Base-by-base conservation (phyloP, 2,888 invertebrate species). In the Aphidoletes aphidimyza region DNA sequence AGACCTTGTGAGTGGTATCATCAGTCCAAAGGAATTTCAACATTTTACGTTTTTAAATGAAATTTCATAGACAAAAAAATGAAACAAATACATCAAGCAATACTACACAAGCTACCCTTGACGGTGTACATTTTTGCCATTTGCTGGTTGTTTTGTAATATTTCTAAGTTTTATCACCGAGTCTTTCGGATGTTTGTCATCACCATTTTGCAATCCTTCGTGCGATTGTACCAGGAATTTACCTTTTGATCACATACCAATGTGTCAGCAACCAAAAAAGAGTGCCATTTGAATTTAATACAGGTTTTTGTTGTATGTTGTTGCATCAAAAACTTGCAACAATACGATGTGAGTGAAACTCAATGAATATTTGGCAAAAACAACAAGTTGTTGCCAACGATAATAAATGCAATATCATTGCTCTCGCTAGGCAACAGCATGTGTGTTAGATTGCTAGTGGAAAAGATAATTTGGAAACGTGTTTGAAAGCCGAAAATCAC, bases 321-420 rank as follows among this genome's bases (percentile, higher is more conserved):
- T 30, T 14, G 6, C n/a, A 54, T 19, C 26, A 14, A 30, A 69
- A 69, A 69, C 69, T 69, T 69, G 14, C 30, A 14, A 69, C 0
- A 69, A 69, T 69, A n/a, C 34, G 54, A 69, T 8, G 22, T 69
- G 30, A n/a, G n/a, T n/a, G 69, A 30, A 69, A 69, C 69, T 69
- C 30, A 69, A 69, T 69, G 69, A 69, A 69, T 69, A 30, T 69
- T 1, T 26, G 3, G 30, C 11, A 69, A 34, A 26, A 69, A 69
- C 69, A 69, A 69, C 69, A 30, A 30, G 30, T 69, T 30, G 30
- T 30, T 69, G 11, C 69, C 69, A 69, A 69, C 69, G 14, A 69
- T 30, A 69, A 69, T 69, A 30, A 69, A 69, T 30, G 30, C 30
- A 69, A 69, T 30, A 9, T 30, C 30, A 69, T 69, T 14, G 9